Conservation (phyloP, 2,113 vertebrate species). For the Anseranas semipalmata region DNA sequence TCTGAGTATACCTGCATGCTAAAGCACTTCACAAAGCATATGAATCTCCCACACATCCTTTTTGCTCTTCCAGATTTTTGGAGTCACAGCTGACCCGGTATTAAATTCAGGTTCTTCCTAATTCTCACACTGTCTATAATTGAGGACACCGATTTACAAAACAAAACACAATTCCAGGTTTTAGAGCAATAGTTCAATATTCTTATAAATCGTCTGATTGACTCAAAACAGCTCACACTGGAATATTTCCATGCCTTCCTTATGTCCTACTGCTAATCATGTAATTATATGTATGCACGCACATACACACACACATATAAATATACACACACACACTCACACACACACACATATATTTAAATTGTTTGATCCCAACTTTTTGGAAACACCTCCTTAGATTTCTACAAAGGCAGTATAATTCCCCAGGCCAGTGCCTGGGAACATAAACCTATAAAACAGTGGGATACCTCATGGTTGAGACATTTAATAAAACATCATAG, state of each 20-base stretch:
- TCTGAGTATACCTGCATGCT: not conserved
- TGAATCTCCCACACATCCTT: not conserved
- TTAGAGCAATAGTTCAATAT: not conserved
- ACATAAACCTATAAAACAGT: not conserved
- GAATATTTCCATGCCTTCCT: not conserved
- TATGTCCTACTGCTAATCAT: not conserved
- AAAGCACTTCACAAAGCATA: not conserved
- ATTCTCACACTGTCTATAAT: not conserved
- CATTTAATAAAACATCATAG: not conserved
- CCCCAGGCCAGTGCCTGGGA: not conserved
- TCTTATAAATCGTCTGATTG: not conserved
- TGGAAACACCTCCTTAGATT: not conserved
- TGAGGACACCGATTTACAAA: not conserved
- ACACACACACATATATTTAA: not conserved
- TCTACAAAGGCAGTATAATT: not conserved
- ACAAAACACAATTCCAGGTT: not conserved
- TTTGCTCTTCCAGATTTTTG: not conserved
- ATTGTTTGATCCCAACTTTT: not conserved
- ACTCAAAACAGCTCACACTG: not conserved
- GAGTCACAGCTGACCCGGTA: not conserved
- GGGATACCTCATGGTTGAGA: not conserved
- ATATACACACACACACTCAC: not conserved
- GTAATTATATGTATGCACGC: not conserved
- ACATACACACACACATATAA: not conserved
- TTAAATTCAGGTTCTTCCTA: not conserved